A percentile compares a stretch with the other conserved stretches of the same genome.
phyloP scores from a whole-genome alignment of 1,140 invertebrate species.

The Oedothorax gibbosus region DNA sequence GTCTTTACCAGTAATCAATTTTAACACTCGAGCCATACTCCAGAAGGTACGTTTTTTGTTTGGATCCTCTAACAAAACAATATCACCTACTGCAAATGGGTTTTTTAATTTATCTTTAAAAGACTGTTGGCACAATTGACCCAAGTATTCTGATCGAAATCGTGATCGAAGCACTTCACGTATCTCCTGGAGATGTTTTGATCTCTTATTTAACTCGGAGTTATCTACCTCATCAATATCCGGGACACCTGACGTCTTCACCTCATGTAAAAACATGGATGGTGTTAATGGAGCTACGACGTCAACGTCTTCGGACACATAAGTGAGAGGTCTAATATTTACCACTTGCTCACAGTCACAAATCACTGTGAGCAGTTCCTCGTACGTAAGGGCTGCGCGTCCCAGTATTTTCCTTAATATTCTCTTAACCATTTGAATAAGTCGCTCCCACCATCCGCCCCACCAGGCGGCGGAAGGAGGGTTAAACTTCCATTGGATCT shows the following conservation, averaged over 20 bases:
- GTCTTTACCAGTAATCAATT: neutral
- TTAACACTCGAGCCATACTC: neutral
- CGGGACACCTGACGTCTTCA: neutral
- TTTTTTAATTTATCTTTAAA: neutral
- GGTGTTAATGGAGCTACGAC: neutral
- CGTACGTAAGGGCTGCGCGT: neutral
- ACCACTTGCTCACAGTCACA: no score
- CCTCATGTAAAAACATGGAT: neutral
- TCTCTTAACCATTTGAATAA: neutral
- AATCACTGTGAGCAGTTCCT: neutral
- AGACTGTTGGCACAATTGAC: neutral
- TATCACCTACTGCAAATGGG: neutral
- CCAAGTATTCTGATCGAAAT: neutral
- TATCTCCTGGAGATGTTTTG: neutral
- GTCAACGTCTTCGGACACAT: neutral
- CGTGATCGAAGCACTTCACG: neutral
- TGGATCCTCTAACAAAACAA: neutral
- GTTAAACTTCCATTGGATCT: neutral
- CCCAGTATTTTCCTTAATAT: constrained; percentile 1
- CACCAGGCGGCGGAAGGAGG: neutral
- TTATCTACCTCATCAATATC: neutral
- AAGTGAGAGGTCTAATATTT: neutral
- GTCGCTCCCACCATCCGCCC: neutral
- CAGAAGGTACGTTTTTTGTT: neutral
- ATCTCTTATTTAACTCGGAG: neutral